Evolutionary conservation across 2,888 invertebrate genomes (phyloP).

Genomic region (Odontomyia ornata): DNA sequence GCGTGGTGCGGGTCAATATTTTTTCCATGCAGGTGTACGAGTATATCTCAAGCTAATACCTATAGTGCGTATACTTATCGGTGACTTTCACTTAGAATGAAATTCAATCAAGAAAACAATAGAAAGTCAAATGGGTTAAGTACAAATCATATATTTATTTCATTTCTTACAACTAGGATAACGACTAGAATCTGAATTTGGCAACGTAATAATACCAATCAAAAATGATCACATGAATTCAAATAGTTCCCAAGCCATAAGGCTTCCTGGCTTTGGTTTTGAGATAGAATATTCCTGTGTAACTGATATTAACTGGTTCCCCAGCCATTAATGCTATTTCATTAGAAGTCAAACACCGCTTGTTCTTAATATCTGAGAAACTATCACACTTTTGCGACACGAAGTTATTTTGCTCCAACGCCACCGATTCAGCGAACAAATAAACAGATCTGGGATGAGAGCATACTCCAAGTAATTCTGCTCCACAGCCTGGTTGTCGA

Average conservation of each 20-base stretch:
- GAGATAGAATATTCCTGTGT: conserved; percentile 57
- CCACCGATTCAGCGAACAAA: conserved; percentile 52
- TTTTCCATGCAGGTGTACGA: too few species aligned
- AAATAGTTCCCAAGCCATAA: conserved; percentile 58
- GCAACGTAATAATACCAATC: too few species aligned
- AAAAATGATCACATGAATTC: too few species aligned
- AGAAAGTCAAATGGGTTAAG: too few species aligned
- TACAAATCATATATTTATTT: too few species aligned
- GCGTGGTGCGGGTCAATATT: too few species aligned
- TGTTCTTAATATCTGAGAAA: conserved; percentile 23
- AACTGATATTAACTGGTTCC: conserved; percentile 56
- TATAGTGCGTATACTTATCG: too few species aligned
- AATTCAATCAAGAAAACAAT: too few species aligned
- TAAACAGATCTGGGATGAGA: conserved; percentile 46
- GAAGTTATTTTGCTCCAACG: neutral
- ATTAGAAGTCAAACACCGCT: conserved; percentile 17
- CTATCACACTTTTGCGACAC: conserved; percentile 26
- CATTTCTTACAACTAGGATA: too few species aligned
- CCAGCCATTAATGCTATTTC: conserved; percentile 55
- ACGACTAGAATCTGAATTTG: too few species aligned
- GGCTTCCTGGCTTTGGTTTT: conserved; percentile 55
- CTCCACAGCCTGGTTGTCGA: conserved; percentile 53
- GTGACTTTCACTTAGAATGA: too few species aligned
- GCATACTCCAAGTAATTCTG: conserved; percentile 45
- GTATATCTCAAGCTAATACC: too few species aligned